Conservation (phyloP, 2,888 invertebrate species). For the Coleophora flavipennella region DNA sequence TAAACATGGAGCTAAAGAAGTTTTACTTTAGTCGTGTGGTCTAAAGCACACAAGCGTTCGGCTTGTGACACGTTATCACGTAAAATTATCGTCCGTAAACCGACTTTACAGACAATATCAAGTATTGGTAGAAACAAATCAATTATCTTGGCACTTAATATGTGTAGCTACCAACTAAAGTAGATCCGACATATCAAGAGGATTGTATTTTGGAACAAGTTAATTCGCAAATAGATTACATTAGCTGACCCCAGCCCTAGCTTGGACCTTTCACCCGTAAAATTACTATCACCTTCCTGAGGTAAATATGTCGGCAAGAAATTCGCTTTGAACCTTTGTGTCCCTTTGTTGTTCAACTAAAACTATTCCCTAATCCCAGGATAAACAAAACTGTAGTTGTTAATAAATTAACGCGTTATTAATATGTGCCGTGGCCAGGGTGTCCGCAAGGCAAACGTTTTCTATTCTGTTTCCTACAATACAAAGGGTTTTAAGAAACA, state of each 20-base stretch:
- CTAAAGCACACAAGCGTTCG: no score
- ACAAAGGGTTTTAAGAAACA: constrained; percentile 63
- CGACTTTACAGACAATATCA: no score
- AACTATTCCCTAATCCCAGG: constrained; percentile 72
- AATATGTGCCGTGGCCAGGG: constrained; percentile 67
- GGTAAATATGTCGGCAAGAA: constrained; percentile 73
- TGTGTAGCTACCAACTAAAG: no score
- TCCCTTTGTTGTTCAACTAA: constrained; percentile 70
- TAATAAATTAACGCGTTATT: constrained; percentile 72
- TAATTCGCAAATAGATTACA: no score
- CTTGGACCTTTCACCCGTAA: constrained; percentile 67
- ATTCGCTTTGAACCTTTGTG: constrained; percentile 70
- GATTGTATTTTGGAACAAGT: no score
- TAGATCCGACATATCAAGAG: no score
- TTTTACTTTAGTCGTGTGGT: no score
- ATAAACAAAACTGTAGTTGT: constrained; percentile 62
- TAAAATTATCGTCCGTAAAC: no score
- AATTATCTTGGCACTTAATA: no score
- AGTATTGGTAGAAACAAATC: no score
- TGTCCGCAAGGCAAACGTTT: constrained; percentile 54
- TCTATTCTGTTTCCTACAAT: constrained; percentile 50
- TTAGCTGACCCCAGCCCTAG: constrained; percentile 26
- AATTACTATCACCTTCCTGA: constrained; percentile 71
- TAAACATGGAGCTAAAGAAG: no score
- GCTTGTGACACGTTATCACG: no score